Evolutionary conservation across 2,888 invertebrate genomes (phyloP).

Genomic region (Salticus scenicus): DNA sequence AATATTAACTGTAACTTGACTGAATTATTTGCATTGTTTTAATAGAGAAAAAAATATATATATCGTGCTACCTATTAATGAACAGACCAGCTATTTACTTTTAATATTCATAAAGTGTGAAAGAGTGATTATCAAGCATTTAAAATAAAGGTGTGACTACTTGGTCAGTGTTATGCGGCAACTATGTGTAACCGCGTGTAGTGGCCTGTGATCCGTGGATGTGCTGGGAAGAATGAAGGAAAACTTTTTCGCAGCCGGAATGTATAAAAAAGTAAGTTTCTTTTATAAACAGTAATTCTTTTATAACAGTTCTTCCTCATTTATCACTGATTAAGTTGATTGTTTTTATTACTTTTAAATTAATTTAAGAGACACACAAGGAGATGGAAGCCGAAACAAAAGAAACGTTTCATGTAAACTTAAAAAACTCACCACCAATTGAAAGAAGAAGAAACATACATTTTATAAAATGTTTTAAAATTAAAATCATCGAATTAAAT

Average conservation of each 20-base stretch:
- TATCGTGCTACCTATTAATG: neutral
- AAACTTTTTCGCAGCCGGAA: conserved; percentile 21
- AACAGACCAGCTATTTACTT: conserved; percentile 30
- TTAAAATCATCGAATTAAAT: too few species aligned
- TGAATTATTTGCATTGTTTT: too few species aligned
- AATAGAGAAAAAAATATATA: too few species aligned
- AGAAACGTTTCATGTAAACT: too few species aligned
- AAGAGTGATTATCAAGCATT: conserved; percentile 43
- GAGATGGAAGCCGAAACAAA: too few species aligned
- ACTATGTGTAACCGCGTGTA: conserved; percentile 52
- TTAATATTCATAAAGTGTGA: conserved; percentile 39
- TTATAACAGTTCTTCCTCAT: neutral
- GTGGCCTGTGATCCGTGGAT: conserved; percentile 63
- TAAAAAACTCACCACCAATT: too few species aligned
- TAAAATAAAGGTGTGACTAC: conserved; percentile 56
- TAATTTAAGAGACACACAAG: too few species aligned
- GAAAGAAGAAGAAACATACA: too few species aligned
- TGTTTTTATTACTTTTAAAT: too few species aligned
- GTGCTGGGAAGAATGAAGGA: conserved; percentile 25
- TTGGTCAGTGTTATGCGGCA: conserved; percentile 54
- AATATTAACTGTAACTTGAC: too few species aligned
- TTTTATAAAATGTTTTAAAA: too few species aligned
- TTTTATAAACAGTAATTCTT: neutral
- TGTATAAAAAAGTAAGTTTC: conserved; percentile 46
- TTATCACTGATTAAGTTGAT: too few species aligned